Evolutionary conservation across 2,113 vertebrate genomes (phyloP).

Genomic region (Austrofundulus limnaeus): DNA sequence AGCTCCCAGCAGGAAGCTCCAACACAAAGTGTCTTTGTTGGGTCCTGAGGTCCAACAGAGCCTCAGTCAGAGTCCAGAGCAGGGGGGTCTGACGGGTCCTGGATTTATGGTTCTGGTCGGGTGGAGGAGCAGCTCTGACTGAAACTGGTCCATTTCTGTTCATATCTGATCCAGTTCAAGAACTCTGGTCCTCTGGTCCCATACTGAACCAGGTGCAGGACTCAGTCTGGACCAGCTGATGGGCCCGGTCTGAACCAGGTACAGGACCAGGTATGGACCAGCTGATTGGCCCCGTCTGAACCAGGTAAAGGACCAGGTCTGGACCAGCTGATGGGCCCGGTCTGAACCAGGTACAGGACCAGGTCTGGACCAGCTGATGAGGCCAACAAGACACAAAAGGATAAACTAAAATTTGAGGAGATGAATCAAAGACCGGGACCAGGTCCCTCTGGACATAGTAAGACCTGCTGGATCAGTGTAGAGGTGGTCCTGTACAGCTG

Average conservation of each 20-base stretch:
- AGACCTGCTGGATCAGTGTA: no score
- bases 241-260: neutral
- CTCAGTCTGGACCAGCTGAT: neutral
- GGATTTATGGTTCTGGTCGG: neutral
- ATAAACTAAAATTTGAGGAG: no score
- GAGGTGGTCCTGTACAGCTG: no score
- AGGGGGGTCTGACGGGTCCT: neutral
- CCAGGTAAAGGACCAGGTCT: neutral
- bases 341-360: no score
- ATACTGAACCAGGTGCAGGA: no score
- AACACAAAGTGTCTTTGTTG: slow-evolving; percentile 48
- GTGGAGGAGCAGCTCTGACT: no score
- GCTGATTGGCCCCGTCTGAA: neutral
- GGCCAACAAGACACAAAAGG: no score
- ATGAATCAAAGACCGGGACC: no score
- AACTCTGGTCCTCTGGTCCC: neutral
- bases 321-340: neutral
- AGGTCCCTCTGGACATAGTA: no score
- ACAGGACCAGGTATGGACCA: no score
- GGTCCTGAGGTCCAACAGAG: slow-evolving; percentile 23
- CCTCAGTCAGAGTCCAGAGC: no score
- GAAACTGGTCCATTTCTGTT: no score
- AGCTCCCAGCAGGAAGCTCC: slow-evolving; percentile 23
- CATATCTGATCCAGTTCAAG: neutral
- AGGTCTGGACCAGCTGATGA: neutral